Evolutionary conservation across 2,113 vertebrate genomes (phyloP), one percentile per base, ranked within the genome.

Genomic region (Cryptomyrus ogoouensis): DNA sequence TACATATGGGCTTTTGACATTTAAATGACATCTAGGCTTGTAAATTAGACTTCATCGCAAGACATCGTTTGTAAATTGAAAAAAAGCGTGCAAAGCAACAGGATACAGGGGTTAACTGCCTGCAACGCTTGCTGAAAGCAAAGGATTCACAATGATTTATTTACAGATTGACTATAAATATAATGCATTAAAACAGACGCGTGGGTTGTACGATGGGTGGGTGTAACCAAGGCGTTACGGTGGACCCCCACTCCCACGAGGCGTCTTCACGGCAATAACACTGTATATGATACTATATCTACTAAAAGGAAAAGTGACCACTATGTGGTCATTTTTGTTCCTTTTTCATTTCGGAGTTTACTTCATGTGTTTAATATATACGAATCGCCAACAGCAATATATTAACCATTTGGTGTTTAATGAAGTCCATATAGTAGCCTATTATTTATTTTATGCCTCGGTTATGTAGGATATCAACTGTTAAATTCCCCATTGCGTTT

Each of bases 11-110:
- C 83, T 24, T 42, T 21, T 47, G 44, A 44, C 77, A 42, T 19
- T 44, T 39, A 56, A 80, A 83, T 27, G 27, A 35, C 74, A 31
- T 10, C 62, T 70, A 70, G 10, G 21, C 17, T 31, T 52, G 70
- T n/a, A 7, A 83, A 83, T 91, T 90, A 90, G 89, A 93, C 92
- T 93, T 90, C 35, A 35, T 77, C 5, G n/a, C 50, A 62, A 62
- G 27, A 47, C 83, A 27, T 66, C 21, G 62, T 50, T 80, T 47
- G 2, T 89, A 91, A 89, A 92, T 86, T 53, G 74, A 6, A 49
- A 88, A 66, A 85, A 49, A 85, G 80, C 58, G 21, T 8, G 89
- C 31, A 89, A 89, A 94, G 94, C 95, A 95, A 95, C 95, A 95
- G 94, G 95, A 94, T 92, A 88, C 90, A 84, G 24, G 44, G 42